Conservation (phyloP, 1,140 invertebrate species). For the Drosophila ohnishii region DNA sequence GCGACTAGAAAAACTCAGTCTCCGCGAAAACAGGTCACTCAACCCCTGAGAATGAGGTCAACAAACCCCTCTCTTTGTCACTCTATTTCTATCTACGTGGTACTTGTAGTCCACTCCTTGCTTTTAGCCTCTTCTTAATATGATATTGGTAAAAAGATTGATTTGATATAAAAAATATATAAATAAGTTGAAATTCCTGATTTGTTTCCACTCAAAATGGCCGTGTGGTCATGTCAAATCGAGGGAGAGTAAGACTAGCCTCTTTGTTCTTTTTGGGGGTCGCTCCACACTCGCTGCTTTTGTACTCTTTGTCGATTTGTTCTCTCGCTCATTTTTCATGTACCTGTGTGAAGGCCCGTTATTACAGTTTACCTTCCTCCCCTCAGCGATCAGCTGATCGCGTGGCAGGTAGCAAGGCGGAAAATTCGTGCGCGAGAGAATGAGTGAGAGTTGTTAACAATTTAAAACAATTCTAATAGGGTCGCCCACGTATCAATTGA, state of each 20-base stretch:
- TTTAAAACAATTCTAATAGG: slow-evolving; percentile 27
- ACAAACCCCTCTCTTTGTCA: slow-evolving; percentile 53
- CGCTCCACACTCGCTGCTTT: slow-evolving; percentile 9
- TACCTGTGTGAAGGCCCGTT: slow-evolving; percentile 42
- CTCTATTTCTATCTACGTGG: background rate
- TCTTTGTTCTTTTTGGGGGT: slow-evolving; percentile 22
- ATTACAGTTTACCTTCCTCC: slow-evolving; percentile 20
- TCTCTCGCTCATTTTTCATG: slow-evolving; percentile 13
- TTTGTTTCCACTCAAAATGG: slow-evolving; percentile 65
- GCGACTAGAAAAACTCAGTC: slow-evolving; percentile 32
- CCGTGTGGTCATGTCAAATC: slow-evolving; percentile 5
- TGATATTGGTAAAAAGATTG: slow-evolving; percentile 25
- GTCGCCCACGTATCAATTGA: slow-evolving; percentile 10
- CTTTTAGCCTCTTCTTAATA: background rate
- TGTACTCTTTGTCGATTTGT: slow-evolving; percentile 4
- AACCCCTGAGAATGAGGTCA: slow-evolving; percentile 75
- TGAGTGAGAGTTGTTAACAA: slow-evolving; percentile 22
- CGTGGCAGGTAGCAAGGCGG: slow-evolving; percentile 8
- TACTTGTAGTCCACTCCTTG: background rate
- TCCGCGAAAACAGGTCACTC: slow-evolving; percentile 70
- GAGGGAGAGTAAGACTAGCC: background rate
- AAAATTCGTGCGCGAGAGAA: slow-evolving; percentile 11
- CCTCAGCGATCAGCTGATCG: slow-evolving; percentile 65
- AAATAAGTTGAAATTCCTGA: slow-evolving; percentile 32
- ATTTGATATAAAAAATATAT: slow-evolving; percentile 21